Evolutionary conservation across 1,140 invertebrate species (phyloP), one percentile per base, ranked within the genome.

Genomic region (Drosophila arizonae): DNA sequence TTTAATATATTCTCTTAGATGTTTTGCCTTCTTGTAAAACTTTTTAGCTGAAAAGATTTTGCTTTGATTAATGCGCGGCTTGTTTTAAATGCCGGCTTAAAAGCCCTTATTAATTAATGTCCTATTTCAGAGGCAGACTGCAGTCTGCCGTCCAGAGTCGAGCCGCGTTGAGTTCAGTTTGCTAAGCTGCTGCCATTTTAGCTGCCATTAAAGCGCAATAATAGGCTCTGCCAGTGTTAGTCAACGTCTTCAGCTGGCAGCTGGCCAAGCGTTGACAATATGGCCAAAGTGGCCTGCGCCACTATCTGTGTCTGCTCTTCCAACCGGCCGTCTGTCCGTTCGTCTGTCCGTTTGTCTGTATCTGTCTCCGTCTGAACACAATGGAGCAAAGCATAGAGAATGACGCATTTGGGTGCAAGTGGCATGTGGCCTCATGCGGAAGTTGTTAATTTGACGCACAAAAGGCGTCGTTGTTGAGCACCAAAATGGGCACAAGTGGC

Each of bases 381-480:
- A 81, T 77, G 70, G 81, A 39, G 28, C 26, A 21, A 10, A 28
- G 61, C 76, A 81, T 68, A 81, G 78, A 81, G 86, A 86, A 86
- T 87, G 82, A 87, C 82, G 82, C 82, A 87, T 87, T 86, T 77
- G 76, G 84, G 82, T 87, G 84, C 82, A 87, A 87, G 82, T 88
- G 82, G 72, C 82, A 87, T 77, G 81, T 78, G 82, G 82, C 82
- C 82, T 88, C 79, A 87, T 87, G 82, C 82, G 82, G 82, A 87
- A 87, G 82, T 87, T 87, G 84, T 87, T 87, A 87, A 87, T 87
- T 87, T 87, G 82, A 87, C 82, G 79, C 84, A 82, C 79, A 87
- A 87, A 39, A 82, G 79, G 68, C 82, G 76, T 71, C 75, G 21
- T 43, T 57, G 55, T 26, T 58, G 28, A 13, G 17, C 57, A 15